Base-by-base conservation (phyloP, 2,113 vertebrate species). In the Platycercus adscitus region DNA sequence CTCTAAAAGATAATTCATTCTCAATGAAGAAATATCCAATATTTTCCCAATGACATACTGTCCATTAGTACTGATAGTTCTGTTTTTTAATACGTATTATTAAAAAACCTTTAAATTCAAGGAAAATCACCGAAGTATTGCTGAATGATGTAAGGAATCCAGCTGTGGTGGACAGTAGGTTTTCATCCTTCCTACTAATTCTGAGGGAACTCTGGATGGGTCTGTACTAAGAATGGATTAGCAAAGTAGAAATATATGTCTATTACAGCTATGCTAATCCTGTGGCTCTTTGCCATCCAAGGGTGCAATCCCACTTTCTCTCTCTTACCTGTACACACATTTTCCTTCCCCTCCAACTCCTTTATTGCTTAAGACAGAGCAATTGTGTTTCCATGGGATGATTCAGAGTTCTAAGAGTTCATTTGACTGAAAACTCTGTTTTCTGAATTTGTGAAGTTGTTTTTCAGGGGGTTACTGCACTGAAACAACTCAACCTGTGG, bases 51-150 rank as follows among this genome's bases (percentile, higher is more conserved):
- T 19, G 24, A 35, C 24, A n/a, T 23, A 13, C 6, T 26, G 20
- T 14, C 37, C 53, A 46, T 43, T 47, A 81, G 16, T 61, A 25
- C 17, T 69, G 4, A 31, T 26, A 77, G 15, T 47, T 86, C 24
- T 71, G 20, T 19, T 43, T 3, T 0, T 43, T 55, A 55, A 28
- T n/a, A 31, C 0, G 0, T 3, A 11, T 23, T 33, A 20, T 15
- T 3, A 52, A 81, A 66, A 73, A 17, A 0, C 1, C 3, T 73
- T 56, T 15, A 85, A 65, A 81, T 18, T 56, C 35, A 63, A 86
- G 58, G 50, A 61, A 52, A 46, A 78, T 56, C 61, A 35, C 37
- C 78, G 28, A 31, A 1, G 0, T n/a, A 2, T 1, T 49, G 21
- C 16, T 70, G 44, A 25, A 24, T 46, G 53, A 18, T 52, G 19